Evolutionary conservation across 2,888 invertebrate species (phyloP).

Genomic region (Polydrusus cervinus): DNA sequence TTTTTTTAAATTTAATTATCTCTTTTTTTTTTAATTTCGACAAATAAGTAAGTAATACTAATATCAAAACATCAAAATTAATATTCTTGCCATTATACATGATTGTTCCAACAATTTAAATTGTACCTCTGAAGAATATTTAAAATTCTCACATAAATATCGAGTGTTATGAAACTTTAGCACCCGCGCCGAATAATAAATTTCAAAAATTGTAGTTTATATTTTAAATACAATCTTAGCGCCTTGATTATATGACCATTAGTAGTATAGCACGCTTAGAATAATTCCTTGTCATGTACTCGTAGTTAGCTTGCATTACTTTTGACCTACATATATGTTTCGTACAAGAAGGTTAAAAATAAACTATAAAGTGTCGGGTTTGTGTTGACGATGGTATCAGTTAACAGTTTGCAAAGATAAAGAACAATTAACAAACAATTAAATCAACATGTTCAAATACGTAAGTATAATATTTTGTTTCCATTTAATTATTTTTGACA

Average conservation of each 20-base stretch:
- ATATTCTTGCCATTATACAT: not conserved
- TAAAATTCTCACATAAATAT: conserved; percentile 7
- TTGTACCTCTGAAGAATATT: not conserved
- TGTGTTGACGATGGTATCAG: not conserved
- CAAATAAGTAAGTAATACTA: too few relatives aligned
- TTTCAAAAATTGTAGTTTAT: not conserved
- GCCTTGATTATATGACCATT: not conserved
- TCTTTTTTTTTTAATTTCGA: not conserved
- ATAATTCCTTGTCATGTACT: not conserved
- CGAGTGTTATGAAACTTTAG: conserved; percentile 5
- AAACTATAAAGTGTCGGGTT: not conserved
- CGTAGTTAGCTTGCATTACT: not conserved
- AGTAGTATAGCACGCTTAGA: not conserved
- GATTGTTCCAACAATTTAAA: conserved; percentile 5
- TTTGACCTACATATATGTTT: conserved; percentile 5
- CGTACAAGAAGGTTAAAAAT: conserved; percentile 10
- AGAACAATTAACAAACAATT: not conserved
- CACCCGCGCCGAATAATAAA: not conserved
- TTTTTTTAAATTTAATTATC: not conserved
- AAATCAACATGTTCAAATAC: conserved; percentile 31
- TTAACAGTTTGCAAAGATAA: not conserved
- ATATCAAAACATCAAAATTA: not conserved
- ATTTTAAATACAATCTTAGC: conserved; percentile 5
- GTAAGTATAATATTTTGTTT: conserved; percentile 22
- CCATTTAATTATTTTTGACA: too few relatives aligned